Evolutionary conservation across 2,888 invertebrate species (phyloP).

Genomic region (Mamestra brassicae): DNA sequence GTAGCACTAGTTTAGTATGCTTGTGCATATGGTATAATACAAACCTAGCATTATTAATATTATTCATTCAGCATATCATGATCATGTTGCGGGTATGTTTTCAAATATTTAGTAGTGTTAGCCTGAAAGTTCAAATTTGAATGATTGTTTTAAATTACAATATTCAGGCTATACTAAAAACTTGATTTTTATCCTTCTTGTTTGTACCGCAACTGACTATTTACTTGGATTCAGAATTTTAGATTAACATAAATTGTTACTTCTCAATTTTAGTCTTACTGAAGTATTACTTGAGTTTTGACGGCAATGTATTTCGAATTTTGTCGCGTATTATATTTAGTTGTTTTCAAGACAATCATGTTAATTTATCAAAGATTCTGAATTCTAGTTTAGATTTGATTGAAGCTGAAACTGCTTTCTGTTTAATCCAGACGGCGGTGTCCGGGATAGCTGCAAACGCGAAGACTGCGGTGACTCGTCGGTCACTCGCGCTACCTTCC

Average conservation of each 20-base stretch:
- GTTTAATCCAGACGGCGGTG: too few species aligned
- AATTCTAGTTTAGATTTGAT: too few species aligned
- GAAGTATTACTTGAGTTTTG: too few species aligned
- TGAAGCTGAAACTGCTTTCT: too few species aligned
- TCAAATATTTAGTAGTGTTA: slow-evolving; percentile 12
- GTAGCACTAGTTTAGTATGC: not conserved
- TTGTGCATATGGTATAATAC: slow-evolving; percentile 19
- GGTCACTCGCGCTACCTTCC: too few species aligned
- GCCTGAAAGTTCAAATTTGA: not conserved
- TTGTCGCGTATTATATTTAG: too few species aligned
- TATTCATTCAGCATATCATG: not conserved
- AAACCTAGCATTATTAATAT: not conserved
- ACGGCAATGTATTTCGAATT: too few species aligned
- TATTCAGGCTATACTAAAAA: slow-evolving; percentile 5
- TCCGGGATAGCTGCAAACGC: too few species aligned
- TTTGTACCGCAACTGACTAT: not conserved
- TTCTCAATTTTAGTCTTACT: too few species aligned
- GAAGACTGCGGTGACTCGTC: too few species aligned
- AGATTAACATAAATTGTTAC: not conserved
- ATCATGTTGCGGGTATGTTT: not conserved
- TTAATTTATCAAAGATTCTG: too few species aligned
- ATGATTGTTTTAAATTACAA: not conserved
- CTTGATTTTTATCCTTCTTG: not conserved
- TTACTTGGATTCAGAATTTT: not conserved
- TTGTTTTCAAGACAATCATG: too few species aligned